A percentile compares a stretch with the other conserved stretches of the same genome.
These are phyloP conservation scores for Lasiommata megera DNA, from an alignment of 2,888 invertebrate species.

Conservation along the genomic window DNA sequence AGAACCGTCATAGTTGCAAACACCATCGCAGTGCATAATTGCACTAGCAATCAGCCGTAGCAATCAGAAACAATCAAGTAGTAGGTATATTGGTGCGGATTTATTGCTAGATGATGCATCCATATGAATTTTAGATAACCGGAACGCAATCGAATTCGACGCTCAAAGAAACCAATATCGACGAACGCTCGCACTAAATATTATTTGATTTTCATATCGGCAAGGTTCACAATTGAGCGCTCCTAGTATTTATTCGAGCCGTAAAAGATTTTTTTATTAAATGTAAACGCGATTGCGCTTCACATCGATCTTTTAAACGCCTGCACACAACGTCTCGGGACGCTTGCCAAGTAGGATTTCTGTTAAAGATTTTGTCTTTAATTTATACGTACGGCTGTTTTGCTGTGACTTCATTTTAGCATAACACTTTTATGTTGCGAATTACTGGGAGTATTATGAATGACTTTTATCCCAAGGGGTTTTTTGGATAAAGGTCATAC, in stretches of 20 bases:
- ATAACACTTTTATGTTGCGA: background rate
- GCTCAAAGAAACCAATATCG: constrained; percentile 28
- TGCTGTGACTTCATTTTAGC: background rate
- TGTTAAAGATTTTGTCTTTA: constrained; percentile 21
- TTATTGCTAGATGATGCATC: constrained; percentile 57
- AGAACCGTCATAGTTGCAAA: constrained; percentile 37
- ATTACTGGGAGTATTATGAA: background rate
- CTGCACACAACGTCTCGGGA: constrained; percentile 24
- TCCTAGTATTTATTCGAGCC: constrained; percentile 14
- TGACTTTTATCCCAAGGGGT: too few species aligned
- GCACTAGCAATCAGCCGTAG: constrained; percentile 41
- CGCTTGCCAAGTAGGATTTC: constrained; percentile 29
- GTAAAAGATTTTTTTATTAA: constrained; percentile 28
- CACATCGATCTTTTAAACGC: constrained; percentile 29
- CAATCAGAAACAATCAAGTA: constrained; percentile 57
- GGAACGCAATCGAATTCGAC: constrained; percentile 30
- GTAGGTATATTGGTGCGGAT: constrained; percentile 50
- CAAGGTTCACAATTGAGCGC: constrained; percentile 9
- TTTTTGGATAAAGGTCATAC: too few species aligned
- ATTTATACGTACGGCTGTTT: constrained; percentile 13
- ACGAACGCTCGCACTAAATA: constrained; percentile 13
- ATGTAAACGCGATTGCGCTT: constrained; percentile 24
- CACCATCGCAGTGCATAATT: constrained; percentile 32
- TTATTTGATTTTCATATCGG: constrained; percentile 3
- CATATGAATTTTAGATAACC: constrained; percentile 59